Evolutionary conservation across 2,888 invertebrate genomes (phyloP).

Genomic region (Eristalis tenax): DNA sequence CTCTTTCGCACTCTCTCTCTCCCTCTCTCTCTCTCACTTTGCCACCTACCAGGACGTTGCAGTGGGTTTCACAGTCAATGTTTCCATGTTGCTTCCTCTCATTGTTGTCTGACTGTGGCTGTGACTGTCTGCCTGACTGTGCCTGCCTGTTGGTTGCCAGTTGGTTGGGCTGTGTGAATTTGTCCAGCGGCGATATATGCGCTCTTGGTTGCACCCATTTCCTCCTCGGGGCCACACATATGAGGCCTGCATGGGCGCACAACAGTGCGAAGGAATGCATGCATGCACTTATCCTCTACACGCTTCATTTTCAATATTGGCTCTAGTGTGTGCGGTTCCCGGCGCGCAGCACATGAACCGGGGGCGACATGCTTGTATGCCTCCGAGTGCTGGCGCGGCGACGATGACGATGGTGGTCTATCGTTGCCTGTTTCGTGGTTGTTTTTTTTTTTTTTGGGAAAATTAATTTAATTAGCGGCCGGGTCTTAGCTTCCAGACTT

Average conservation of each 20-base stretch:
- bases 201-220: constrained; percentile 58
- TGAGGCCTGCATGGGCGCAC: not conserved
- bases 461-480: constrained; percentile 65
- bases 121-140: not conserved
- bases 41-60: constrained; percentile 68
- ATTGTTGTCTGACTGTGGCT: constrained; percentile 57
- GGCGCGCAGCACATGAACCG: not conserved
- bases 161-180: constrained; percentile 46
- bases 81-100: constrained; percentile 54
- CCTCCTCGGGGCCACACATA: constrained; percentile 39
- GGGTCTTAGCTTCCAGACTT: constrained; percentile 34
- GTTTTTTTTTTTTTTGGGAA: constrained; percentile 15
- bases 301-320: constrained; percentile 59
- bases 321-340: constrained; percentile 11
- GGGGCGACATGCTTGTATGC: constrained; percentile 47
- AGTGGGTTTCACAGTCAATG: constrained; percentile 35
- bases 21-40: not conserved
- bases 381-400: constrained; percentile 20
- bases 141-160: not conserved
- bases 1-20: not conserved
- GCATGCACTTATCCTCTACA: constrained; percentile 43
- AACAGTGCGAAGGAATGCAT: not conserved
- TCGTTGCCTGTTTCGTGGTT: not conserved
- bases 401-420: constrained; percentile 28
- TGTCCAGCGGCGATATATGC: constrained; percentile 59